Base-by-base conservation (phyloP, 1,140 invertebrate species). In the Papilio aristodemus region DNA sequence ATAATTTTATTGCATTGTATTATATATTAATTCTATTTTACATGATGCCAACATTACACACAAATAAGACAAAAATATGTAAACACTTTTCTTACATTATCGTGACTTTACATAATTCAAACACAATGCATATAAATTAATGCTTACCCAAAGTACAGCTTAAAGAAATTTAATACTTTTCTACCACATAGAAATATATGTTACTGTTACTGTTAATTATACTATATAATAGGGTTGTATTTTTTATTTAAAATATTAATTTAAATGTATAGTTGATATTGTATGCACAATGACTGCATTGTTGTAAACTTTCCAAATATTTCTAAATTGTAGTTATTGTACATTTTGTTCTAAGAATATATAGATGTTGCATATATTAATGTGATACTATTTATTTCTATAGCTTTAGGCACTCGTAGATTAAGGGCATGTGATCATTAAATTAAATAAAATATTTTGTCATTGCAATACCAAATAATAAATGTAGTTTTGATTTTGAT, bases 401-500 rank as follows among this genome's bases (percentile, higher is more conserved):
- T 84, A 83, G 78, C 46, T 80, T 67, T 85, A 85, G 84, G 80
- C 74, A 74, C 74, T 70, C 80, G 69, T 82, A 78, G 76, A 71
- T 79, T 86, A 85, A 84, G 78, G 77, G 69, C 70, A 76, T 76
- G 67, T 79, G 69, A 69, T 70, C 70, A 71, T 70, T 73, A 72
- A 71, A 72, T 74, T 41, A 60, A 75, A 73, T 67, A 73, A 76
- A 69, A 63, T 76, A 74, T 75, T 74, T 77, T 81, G 77, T 78
- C 73, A 74, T 77, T 78, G 72, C 73, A 72, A 82, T 85, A 82
- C 78, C 78, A 85, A 81, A 80, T 75, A 82, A 82, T 84, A 81
- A 83, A 85, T 76, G 79, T 73, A 74, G 70, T 79, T 81, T 79
- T 77, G 68, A 68, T 71, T 69, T 62, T 66, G 54, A 50, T 64